Percentiles rank a stretch among this genome's conserved stretches.
Conservation (phyloP, 2,888 invertebrate species). For the Tribolium freemani region DNA sequence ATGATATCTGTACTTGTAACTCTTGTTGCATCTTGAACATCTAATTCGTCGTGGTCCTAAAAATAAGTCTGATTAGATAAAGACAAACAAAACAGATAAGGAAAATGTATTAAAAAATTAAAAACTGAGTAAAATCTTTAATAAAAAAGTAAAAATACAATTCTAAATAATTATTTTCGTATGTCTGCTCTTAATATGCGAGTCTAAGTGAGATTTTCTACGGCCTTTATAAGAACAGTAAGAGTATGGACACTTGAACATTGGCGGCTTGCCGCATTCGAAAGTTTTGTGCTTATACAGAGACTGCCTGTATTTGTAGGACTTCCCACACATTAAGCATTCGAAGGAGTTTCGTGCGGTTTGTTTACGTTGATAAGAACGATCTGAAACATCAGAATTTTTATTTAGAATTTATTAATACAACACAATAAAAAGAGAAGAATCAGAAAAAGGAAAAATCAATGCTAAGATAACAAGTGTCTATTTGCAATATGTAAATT, state of each 20-base stretch:
- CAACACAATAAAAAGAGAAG: background rate
- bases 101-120: background rate
- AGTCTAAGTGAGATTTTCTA: slow-evolving; percentile 44
- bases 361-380: slow-evolving; percentile 1
- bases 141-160: background rate
- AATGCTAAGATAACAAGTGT: slow-evolving; percentile 30
- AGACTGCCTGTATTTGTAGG: slow-evolving; percentile 50
- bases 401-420: background rate
- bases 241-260: slow-evolving; percentile 48
- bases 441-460: background rate
- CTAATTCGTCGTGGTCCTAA: slow-evolving; percentile 64
- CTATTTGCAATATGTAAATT: slow-evolving; percentile 44
- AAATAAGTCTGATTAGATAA: slow-evolving; percentile 1
- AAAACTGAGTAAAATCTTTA: background rate
- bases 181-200: slow-evolving; percentile 45
- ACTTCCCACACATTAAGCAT: slow-evolving; percentile 43
- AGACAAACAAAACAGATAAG: no score
- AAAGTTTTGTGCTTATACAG: slow-evolving; percentile 50
- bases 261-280: slow-evolving; percentile 51
- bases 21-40: slow-evolving; percentile 72
- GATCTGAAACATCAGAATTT: slow-evolving; percentile 12
- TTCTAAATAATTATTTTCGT: background rate
- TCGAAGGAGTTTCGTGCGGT: slow-evolving; percentile 10
- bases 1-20: slow-evolving; percentile 73
- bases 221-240: slow-evolving; percentile 44